These are phyloP conservation scores for Tupaia chinensis DNA, from an alignment of 2,113 vertebrate species.

Conservation along the genomic window DNA sequence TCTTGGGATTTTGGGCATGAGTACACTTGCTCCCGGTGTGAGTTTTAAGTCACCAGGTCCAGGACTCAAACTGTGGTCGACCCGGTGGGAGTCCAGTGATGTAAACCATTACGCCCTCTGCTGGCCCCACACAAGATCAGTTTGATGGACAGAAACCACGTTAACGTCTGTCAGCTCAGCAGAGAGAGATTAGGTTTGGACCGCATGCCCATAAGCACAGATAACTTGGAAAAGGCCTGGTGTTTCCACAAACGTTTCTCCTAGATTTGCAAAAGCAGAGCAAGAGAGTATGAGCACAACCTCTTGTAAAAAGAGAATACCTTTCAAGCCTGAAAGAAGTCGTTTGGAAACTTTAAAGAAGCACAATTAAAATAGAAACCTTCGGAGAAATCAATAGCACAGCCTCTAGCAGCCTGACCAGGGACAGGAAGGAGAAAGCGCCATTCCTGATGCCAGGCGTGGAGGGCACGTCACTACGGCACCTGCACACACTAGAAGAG, in stretches of 20 bases:
- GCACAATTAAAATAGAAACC: background rate
- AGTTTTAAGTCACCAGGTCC: too few relatives aligned
- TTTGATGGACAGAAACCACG: background rate
- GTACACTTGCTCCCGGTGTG: too few relatives aligned
- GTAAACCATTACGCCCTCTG: too few relatives aligned
- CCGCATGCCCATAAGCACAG: background rate
- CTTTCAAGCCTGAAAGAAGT: background rate
- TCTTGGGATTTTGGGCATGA: too few relatives aligned
- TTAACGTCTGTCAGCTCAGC: background rate
- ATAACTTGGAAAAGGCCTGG: background rate
- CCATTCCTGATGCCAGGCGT: background rate
- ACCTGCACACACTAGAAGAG: background rate
- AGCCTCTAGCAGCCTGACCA: background rate
- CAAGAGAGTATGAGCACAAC: background rate
- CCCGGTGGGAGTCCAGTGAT: too few relatives aligned
- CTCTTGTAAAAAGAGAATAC: background rate
- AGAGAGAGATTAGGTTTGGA: background rate
- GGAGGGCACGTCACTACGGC: constrained; percentile 10
- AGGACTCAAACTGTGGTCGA: too few relatives aligned
- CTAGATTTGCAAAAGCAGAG: background rate
- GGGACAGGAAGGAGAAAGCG: too few relatives aligned
- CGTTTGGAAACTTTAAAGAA: background rate
- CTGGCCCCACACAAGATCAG: too few relatives aligned
- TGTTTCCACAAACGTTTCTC: background rate
- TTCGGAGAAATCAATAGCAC: background rate